These are phyloP conservation scores for Meta bourneti DNA, from an alignment of 2,888 invertebrate species.

Conservation along the genomic window DNA sequence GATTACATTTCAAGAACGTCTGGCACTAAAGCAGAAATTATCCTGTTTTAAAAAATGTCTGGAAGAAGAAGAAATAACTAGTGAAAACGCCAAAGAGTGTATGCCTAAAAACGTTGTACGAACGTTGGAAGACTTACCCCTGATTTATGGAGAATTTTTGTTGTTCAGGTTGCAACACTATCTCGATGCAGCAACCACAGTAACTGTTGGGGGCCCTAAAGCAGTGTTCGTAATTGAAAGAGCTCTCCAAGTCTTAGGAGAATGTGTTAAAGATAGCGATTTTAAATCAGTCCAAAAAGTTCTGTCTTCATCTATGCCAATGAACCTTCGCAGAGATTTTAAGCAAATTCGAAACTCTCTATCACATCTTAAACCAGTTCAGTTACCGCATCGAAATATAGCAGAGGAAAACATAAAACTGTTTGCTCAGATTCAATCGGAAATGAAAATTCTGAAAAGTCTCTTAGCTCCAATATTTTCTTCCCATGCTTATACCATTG, in stretches of 20 bases:
- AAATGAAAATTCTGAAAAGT: not conserved
- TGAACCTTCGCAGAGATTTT: not conserved
- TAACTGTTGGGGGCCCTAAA: not conserved
- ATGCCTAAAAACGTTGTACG: conserved; percentile 11
- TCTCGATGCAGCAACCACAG: conserved; percentile 12
- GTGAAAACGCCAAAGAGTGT: not conserved
- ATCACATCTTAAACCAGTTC: conserved; percentile 16
- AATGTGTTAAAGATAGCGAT: conserved; percentile 41
- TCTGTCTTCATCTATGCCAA: conserved; percentile 3
- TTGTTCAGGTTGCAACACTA: conserved; percentile 32
- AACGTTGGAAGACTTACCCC: conserved; percentile 23
- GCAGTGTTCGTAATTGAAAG: conserved; percentile 48
- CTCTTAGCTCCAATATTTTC: conserved; percentile 19
- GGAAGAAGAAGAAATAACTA: not conserved
- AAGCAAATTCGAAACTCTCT: conserved; percentile 41
- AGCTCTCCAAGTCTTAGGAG: conserved; percentile 51
- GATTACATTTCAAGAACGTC: conserved; percentile 34
- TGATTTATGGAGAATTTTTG: conserved; percentile 32
- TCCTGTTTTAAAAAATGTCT: not conserved
- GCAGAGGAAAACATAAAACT: conserved; percentile 18
- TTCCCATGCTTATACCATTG: not conserved
- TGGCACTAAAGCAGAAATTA: conserved; percentile 5
- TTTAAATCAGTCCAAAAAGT: conserved; percentile 45
- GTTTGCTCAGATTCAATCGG: conserved; percentile 19
- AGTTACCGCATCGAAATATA: conserved; percentile 11